Evolutionary conservation across 30 jellyfish, hydroid and myxozoan species (phyloP).

Genomic region (Sanderia malayensis): DNA sequence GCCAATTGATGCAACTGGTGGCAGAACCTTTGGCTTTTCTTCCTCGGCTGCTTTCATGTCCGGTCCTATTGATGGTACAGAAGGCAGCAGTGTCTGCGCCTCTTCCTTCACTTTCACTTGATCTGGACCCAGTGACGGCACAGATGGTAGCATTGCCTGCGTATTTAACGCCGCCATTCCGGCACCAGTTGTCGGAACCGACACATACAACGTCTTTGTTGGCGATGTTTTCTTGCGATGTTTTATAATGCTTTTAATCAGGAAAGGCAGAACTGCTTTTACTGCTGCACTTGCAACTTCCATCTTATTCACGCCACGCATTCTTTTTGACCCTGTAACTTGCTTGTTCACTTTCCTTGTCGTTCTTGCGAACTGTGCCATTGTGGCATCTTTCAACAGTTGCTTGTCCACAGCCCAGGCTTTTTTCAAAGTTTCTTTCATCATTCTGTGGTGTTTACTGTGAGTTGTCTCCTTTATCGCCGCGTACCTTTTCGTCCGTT

Average conservation of each 20-base stretch:
- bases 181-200: constrained; percentile 17
- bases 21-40: constrained; percentile 12
- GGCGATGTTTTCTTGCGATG: neutral
- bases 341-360: neutral
- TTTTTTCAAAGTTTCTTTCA: no score
- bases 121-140: constrained; percentile 55
- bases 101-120: constrained; percentile 6
- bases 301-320: constrained; percentile 15
- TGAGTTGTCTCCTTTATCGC: neutral
- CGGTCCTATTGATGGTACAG: constrained; percentile 55
- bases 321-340: constrained; percentile 26
- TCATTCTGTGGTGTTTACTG: neutral
- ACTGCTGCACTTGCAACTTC: constrained; percentile 77
- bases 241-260: constrained; percentile 35
- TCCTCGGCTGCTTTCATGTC: constrained; percentile 3
- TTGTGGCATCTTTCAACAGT: neutral
- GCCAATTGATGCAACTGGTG: constrained; percentile 58
- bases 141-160: constrained; percentile 12
- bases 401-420: no score
- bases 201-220: constrained; percentile 17
- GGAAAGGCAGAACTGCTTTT: constrained; percentile 61
- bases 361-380: neutral
- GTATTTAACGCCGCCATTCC: neutral
- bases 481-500: neutral
- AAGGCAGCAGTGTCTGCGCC: constrained; percentile 41